These are phyloP conservation scores for Ceyx melanurus DNA, from an alignment of 2,113 vertebrate genomes.

Conservation along the genomic window DNA sequence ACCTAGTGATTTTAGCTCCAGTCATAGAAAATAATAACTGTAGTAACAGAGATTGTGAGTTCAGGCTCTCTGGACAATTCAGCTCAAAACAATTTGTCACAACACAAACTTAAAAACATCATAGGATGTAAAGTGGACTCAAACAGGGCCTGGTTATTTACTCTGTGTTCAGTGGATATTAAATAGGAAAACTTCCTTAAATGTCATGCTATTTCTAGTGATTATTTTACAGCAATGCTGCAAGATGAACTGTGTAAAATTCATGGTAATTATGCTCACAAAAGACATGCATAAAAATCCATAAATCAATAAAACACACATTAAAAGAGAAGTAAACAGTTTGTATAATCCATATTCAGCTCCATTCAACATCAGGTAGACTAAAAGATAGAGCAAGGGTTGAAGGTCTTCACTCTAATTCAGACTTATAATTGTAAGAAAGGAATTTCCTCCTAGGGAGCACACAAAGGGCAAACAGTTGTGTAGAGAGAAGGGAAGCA, in stretches of 20 bases:
- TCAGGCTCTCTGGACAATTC: neutral
- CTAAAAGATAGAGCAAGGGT: neutral
- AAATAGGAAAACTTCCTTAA: conserved; percentile 17
- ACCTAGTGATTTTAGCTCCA: neutral
- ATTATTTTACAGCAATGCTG: neutral
- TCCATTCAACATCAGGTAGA: neutral
- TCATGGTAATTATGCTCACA: neutral
- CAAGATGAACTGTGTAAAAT: neutral
- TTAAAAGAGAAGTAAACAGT: neutral
- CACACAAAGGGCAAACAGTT: neutral
- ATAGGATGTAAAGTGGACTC: neutral
- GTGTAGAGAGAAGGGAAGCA: neutral
- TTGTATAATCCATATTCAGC: neutral
- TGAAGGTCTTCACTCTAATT: neutral
- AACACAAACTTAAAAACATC: conserved; percentile 6
- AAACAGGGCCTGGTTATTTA: neutral
- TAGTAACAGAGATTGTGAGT: neutral
- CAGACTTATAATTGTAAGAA: neutral
- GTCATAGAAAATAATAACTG: neutral
- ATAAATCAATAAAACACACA: neutral
- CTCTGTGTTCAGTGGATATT: neutral
- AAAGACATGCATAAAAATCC: neutral
- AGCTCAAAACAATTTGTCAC: neutral
- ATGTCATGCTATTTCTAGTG: neutral
- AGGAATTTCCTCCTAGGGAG: neutral